phyloP scores from a whole-genome alignment of 37 sponge, comb jelly and placozoan genomes.

The Bolinopsis microptera region DNA sequence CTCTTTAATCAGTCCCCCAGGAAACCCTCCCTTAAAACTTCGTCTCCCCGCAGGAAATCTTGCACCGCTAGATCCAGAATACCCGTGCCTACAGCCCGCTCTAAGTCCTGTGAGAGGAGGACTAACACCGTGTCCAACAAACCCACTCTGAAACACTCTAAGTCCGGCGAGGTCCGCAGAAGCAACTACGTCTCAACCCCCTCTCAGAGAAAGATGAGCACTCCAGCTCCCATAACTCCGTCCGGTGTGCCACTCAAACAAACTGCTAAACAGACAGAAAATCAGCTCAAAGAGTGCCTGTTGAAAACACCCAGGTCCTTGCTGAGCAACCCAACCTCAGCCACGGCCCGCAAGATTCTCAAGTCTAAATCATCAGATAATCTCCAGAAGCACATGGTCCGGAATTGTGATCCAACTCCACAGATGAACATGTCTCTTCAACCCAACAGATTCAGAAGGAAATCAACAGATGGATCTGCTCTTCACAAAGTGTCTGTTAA shows the following conservation, averaged over 20 bases:
- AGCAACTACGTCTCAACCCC: background rate
- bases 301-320: background rate
- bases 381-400: background rate
- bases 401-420: background rate
- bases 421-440: background rate
- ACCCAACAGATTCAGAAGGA: background rate
- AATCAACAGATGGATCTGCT: background rate
- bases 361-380: slow-evolving; percentile 3
- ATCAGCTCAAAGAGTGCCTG: background rate
- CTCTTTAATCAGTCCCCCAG: slow-evolving; percentile 23
- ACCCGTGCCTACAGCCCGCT: background rate
- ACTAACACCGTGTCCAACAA: background rate
- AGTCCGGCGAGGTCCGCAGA: background rate
- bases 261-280: background rate
- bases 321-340: background rate
- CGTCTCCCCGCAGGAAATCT: background rate
- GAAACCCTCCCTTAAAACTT: background rate
- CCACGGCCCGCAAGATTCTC: background rate
- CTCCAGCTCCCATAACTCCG: background rate
- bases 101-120: slow-evolving; percentile 16
- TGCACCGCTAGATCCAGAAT: background rate
- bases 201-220: slow-evolving; percentile 13
- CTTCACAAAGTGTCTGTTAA: background rate
- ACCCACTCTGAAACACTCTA: background rate
- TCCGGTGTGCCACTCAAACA: background rate